Evolutionary conservation across 2,888 invertebrate species (phyloP).

Genomic region (Zygogramma bicolorata): DNA sequence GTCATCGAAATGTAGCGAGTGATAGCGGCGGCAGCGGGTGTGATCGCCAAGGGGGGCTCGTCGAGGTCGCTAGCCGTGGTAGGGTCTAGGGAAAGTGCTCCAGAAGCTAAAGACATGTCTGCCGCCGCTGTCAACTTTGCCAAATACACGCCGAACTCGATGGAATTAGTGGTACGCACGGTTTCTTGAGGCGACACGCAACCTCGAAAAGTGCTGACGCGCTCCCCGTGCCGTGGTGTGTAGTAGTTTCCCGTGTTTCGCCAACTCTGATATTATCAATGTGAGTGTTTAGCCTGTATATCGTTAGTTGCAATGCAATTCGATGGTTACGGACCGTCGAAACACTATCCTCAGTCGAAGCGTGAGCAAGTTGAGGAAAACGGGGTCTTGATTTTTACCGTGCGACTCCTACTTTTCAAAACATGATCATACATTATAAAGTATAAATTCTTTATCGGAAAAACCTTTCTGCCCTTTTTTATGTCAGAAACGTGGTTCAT

Average conservation of each 20-base stretch:
- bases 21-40: conserved; percentile 36
- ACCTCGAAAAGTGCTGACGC: background rate
- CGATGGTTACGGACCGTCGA: too few species aligned
- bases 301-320: too few species aligned
- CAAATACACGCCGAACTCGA: conserved; percentile 25
- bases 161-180: conserved; percentile 22
- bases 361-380: too few species aligned
- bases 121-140: conserved; percentile 22
- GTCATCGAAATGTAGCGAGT: conserved; percentile 30
- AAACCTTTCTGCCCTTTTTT: too few species aligned
- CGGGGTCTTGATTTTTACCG: too few species aligned
- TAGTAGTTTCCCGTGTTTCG: background rate
- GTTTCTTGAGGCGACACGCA: background rate
- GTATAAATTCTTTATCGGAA: too few species aligned
- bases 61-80: conserved; percentile 40
- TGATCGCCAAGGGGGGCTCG: conserved; percentile 41
- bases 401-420: too few species aligned
- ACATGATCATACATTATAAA: too few species aligned
- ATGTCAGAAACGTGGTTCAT: too few species aligned
- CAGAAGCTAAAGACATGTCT: conserved; percentile 38
- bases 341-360: too few species aligned
- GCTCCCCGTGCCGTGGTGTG: background rate
- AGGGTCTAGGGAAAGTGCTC: conserved; percentile 46
- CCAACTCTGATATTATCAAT: background rate
- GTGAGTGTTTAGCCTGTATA: too few species aligned